These are phyloP conservation scores for Zeugodacus cucurbitae DNA, from an alignment of 1,140 invertebrate species.

Conservation along the genomic window DNA sequence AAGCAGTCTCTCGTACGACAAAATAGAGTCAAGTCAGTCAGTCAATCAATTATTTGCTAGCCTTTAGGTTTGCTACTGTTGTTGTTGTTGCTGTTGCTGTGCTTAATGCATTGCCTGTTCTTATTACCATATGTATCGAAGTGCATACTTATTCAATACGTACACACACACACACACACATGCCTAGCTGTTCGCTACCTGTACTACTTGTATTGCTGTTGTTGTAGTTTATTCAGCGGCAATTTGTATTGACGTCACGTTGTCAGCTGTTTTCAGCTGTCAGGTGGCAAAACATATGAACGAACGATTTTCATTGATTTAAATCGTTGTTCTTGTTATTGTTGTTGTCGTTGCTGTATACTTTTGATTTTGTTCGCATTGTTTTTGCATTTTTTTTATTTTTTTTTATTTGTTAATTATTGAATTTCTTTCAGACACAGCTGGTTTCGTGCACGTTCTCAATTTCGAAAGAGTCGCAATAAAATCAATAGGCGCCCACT, in stretches of 20 bases:
- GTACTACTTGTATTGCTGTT: too few relatives aligned
- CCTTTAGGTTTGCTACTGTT: not conserved
- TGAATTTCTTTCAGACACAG: not conserved
- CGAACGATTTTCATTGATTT: not conserved
- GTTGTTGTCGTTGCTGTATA: not conserved
- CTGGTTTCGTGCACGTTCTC: not conserved
- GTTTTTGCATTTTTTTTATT: not conserved
- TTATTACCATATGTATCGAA: not conserved
- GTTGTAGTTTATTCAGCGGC: not conserved
- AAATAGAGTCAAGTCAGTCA: conserved; percentile 32
- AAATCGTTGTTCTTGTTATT: not conserved
- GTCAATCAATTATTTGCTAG: conserved; percentile 9
- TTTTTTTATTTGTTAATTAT: not conserved
- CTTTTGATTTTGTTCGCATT: not conserved
- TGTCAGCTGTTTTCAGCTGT: conserved; percentile 26
- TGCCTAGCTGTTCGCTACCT: not conserved
- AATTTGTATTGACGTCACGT: conserved; percentile 38
- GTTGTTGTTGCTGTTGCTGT: not conserved
- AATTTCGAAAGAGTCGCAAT: not conserved
- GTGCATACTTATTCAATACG: not conserved
- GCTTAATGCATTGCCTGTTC: not conserved
- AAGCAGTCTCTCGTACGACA: not conserved
- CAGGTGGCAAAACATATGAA: conserved; percentile 1
- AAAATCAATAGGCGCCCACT: not conserved
- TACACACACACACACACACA: not conserved